These are phyloP conservation scores for Gari tellinella DNA, from an alignment of 2,888 invertebrate genomes.

Conservation along the genomic window DNA sequence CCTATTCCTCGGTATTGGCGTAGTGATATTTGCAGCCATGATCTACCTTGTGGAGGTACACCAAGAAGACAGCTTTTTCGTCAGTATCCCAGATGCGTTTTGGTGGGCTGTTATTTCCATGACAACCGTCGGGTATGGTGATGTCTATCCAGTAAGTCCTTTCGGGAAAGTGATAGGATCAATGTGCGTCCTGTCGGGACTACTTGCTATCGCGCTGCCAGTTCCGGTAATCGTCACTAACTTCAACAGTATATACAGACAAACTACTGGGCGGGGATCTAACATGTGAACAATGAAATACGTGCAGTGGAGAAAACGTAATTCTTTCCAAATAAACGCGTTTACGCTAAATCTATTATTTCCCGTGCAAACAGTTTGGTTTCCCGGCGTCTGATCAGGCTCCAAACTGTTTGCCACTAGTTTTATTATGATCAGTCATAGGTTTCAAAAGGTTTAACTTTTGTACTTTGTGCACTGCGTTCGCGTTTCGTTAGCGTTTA, in stretches of 20 bases:
- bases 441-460: too few relatives aligned
- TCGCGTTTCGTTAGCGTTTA: too few relatives aligned
- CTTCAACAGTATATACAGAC: conserved; percentile 85
- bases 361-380: too few relatives aligned
- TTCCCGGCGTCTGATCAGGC: too few relatives aligned
- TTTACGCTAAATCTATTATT: too few relatives aligned
- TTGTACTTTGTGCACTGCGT: too few relatives aligned
- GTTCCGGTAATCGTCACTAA: conserved; percentile 85
- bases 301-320: too few relatives aligned
- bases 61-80: conserved; percentile 72
- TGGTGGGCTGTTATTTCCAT: conserved; percentile 84
- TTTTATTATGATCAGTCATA: too few relatives aligned
- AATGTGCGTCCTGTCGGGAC: conserved; percentile 84
- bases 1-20: conserved; percentile 81
- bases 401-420: too few relatives aligned
- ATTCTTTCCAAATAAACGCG: too few relatives aligned
- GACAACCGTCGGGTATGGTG: conserved; percentile 84
- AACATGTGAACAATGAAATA: conserved; percentile 8
- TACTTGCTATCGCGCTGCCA: conserved; percentile 85
- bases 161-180: conserved; percentile 84
- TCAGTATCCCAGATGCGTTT: conserved; percentile 83
- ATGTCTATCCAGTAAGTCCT: conserved; percentile 83
- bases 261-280: conserved; percentile 78
- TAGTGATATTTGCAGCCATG: conserved; percentile 82
- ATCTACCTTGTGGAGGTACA: conserved; percentile 82